Conservation (phyloP, 2,113 vertebrate genomes). For the Smithornis capensis region DNA sequence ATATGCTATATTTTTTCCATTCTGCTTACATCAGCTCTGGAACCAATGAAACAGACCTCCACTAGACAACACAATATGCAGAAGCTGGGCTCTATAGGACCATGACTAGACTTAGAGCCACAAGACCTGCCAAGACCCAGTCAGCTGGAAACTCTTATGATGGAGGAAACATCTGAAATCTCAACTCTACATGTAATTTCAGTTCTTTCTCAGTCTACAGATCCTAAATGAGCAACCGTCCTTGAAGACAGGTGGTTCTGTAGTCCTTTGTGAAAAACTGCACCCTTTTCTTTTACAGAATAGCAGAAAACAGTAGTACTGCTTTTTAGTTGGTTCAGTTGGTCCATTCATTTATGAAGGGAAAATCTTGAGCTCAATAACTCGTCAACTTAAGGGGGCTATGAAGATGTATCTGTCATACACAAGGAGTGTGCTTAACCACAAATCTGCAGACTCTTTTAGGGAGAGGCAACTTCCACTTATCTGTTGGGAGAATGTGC, state of each 20-base stretch:
- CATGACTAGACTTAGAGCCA: neutral
- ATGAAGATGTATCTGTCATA: neutral
- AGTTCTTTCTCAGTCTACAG: neutral
- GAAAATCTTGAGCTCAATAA: neutral
- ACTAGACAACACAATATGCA: rapidly evolving
- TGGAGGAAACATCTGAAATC: neutral
- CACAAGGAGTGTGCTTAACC: neutral
- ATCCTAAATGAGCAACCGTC: neutral
- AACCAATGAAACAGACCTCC: neutral
- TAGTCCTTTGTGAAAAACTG: neutral
- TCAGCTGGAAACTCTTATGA: neutral
- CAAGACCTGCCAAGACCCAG: neutral
- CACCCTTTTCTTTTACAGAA: neutral
- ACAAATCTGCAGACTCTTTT: neutral
- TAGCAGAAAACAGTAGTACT: neutral
- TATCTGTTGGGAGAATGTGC: neutral
- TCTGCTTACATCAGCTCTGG: neutral
- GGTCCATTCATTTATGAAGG: neutral
- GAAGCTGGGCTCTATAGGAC: neutral
- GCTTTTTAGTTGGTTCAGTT: neutral
- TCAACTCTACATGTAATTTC: neutral
- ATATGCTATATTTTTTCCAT: neutral
- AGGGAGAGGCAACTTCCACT: neutral
- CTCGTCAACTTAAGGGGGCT: neutral
- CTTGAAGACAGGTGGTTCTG: neutral